These are phyloP conservation scores for Linepithema humile DNA, from an alignment of 1,140 invertebrate species.

Conservation along the genomic window DNA sequence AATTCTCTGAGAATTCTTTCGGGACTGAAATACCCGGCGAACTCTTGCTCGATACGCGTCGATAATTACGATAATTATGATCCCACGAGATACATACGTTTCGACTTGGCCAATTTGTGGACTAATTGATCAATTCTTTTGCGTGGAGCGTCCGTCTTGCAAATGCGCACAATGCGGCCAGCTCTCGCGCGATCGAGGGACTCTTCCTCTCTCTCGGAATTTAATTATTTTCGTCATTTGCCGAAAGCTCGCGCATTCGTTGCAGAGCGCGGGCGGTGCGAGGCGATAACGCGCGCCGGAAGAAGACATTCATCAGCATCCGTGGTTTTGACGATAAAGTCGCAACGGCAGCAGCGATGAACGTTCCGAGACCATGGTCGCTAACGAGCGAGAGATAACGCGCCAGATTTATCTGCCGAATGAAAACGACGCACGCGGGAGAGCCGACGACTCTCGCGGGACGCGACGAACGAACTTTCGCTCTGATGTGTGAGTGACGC, in stretches of 20 bases:
- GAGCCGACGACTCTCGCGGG: background rate
- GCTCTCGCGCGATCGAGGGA: background rate
- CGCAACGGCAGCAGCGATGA: background rate
- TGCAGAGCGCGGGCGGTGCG: constrained; percentile 4
- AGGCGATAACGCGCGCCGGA: constrained; percentile 45
- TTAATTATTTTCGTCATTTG: constrained; percentile 37
- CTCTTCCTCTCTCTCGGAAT: background rate
- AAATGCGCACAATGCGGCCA: background rate
- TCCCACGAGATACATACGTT: no score
- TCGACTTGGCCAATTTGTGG: no score
- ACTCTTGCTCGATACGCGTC: no score
- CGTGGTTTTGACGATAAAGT: constrained; percentile 39
- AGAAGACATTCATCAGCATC: constrained; percentile 55
- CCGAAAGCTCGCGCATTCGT: background rate
- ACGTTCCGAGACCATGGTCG: background rate
- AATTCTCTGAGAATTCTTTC: no score
- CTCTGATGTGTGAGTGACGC: background rate
- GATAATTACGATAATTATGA: no score
- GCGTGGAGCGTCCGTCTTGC: background rate
- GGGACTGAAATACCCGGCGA: no score
- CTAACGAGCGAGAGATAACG: constrained; percentile 44
- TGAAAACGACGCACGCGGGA: background rate
- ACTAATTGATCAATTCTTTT: background rate
- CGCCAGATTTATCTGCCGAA: constrained; percentile 39
- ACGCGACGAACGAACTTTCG: background rate